These are phyloP conservation scores for Agelastica alni DNA, from an alignment of 2,888 invertebrate species.

Conservation along the genomic window DNA sequence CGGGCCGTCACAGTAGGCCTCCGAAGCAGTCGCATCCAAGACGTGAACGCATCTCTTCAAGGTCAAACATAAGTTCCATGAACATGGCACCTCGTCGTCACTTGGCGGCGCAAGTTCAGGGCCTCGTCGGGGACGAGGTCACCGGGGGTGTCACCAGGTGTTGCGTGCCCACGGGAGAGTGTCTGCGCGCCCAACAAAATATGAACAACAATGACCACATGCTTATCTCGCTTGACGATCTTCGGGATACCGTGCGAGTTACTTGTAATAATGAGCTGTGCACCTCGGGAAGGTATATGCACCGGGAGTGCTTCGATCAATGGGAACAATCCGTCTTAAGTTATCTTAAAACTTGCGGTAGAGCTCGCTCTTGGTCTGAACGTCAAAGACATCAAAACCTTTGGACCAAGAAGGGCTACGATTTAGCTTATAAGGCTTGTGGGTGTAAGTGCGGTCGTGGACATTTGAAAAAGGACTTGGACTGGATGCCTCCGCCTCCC, in stretches of 20 bases:
- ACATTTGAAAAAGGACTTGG: constrained; percentile 91
- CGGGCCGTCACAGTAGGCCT: constrained; percentile 58
- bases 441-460: constrained; percentile 92
- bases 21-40: constrained; percentile 58
- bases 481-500: constrained; percentile 80
- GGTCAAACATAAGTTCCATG: constrained; percentile 16
- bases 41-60: constrained; percentile 41
- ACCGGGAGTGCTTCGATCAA: constrained; percentile 91
- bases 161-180: constrained; percentile 82
- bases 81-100: constrained; percentile 55
- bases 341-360: constrained; percentile 86
- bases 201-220: constrained; percentile 57
- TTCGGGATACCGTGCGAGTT: constrained; percentile 83
- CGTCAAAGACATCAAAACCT: constrained; percentile 91
- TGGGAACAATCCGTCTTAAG: constrained; percentile 91
- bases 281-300: constrained; percentile 88
- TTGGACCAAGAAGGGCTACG: constrained; percentile 98
- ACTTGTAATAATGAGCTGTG: constrained; percentile 95
- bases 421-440: constrained; percentile 93
- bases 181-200: constrained; percentile 66
- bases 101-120: constrained; percentile 56
- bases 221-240: constrained; percentile 68
- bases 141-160: constrained; percentile 64
- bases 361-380: constrained; percentile 94
- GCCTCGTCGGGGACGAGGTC: constrained; percentile 51